Evolutionary conservation across 2,797 vertebrate species (phyloP).

Genomic region (Lycodopsis pacificus): DNA sequence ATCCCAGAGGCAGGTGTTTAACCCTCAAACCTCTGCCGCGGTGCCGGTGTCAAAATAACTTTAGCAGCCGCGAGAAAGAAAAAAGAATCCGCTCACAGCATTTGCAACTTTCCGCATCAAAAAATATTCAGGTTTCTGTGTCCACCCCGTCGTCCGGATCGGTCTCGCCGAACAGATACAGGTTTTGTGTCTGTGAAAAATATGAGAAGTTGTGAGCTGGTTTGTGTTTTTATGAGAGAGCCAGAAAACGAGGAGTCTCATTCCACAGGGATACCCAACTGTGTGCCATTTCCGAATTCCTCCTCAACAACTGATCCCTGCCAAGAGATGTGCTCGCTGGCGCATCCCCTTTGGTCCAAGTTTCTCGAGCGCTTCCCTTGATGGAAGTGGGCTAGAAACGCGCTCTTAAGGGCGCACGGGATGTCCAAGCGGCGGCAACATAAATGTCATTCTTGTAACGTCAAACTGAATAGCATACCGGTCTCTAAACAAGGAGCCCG

Average conservation of each 20-base stretch:
- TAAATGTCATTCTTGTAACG: conserved; percentile 28
- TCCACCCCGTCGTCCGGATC: conserved; percentile 43
- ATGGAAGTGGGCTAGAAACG: conserved; percentile 20
- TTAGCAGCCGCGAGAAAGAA: conserved; percentile 22
- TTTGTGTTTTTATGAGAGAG: conserved; percentile 37
- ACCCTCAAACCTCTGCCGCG: conserved; percentile 76
- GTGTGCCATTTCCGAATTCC: conserved; percentile 61
- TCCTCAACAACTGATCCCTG: conserved; percentile 65
- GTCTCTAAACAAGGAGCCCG: conserved; percentile 55
- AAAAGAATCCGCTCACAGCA: conserved; percentile 66
- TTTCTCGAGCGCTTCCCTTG: conserved; percentile 63
- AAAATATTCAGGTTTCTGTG: conserved; percentile 49
- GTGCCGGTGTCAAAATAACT: conserved; percentile 67
- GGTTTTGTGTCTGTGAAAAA: conserved; percentile 37
- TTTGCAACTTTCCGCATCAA: conserved; percentile 70
- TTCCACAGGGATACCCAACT: conserved; percentile 44
- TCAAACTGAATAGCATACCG: conserved; percentile 8
- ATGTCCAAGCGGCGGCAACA: conserved; percentile 22
- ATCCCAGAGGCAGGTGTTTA: conserved; percentile 74
- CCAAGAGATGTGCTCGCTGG: conserved; percentile 62
- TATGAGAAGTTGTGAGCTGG: conserved; percentile 43
- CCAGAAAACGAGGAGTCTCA: conserved; percentile 39
- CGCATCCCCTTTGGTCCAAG: conserved; percentile 73
- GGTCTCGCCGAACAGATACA: conserved; percentile 18
- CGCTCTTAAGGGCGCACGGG: conserved; percentile 45